Conservation (phyloP, 2,797 vertebrate species). For the Lindbergichthys nudifrons region DNA sequence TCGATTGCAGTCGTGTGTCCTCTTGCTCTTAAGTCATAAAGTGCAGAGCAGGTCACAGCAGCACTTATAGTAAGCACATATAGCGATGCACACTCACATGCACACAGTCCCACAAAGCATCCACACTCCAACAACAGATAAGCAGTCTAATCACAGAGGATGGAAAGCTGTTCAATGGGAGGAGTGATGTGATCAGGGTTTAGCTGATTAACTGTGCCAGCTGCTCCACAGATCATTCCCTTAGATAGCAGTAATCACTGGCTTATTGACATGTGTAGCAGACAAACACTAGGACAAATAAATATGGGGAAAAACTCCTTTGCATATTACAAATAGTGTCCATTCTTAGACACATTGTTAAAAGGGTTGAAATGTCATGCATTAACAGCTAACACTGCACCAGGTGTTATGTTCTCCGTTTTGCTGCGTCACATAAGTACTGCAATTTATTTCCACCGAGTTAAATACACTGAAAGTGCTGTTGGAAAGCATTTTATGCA, state of each 20-base stretch:
- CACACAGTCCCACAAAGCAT: conserved; percentile 25
- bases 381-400: conserved; percentile 6
- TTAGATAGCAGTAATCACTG: conserved; percentile 69
- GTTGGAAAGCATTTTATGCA: not conserved
- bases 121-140: conserved; percentile 59
- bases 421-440: conserved; percentile 14
- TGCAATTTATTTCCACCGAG: not conserved
- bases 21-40: conserved; percentile 15
- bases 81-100: conserved; percentile 1
- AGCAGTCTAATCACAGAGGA: conserved; percentile 71
- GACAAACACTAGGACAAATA: conserved; percentile 44
- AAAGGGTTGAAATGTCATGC: conserved; percentile 12
- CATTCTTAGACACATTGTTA: conserved; percentile 15
- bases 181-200: conserved; percentile 69
- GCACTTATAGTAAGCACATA: conserved; percentile 14
- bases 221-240: conserved; percentile 69
- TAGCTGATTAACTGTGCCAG: conserved; percentile 75
- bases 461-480: not conserved
- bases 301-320: conserved; percentile 21
- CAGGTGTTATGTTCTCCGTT: conserved; percentile 17
- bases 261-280: conserved; percentile 62
- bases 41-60: conserved; percentile 33
- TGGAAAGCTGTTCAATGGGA: conserved; percentile 69
- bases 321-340: conserved; percentile 31
- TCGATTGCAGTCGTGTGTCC: conserved; percentile 14